Evolutionary conservation across 2,113 vertebrate genomes (phyloP).

Genomic region (Stomatorhinus ivindoensis): DNA sequence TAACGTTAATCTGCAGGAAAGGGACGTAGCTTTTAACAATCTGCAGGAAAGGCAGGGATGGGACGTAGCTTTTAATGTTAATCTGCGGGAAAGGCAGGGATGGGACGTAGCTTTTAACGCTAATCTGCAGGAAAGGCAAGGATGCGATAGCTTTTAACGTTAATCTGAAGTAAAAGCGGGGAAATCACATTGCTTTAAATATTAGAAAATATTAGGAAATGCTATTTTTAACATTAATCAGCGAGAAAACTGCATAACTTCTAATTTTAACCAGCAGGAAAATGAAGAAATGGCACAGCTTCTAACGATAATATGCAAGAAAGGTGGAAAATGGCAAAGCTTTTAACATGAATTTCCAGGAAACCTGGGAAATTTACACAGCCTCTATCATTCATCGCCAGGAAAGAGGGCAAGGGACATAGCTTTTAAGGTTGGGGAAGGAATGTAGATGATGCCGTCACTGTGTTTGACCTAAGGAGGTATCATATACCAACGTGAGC

Average conservation of each 20-base stretch:
- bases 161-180: background rate
- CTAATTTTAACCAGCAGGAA: background rate
- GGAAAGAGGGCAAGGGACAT: background rate
- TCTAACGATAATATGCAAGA: background rate
- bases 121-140: too few relatives aligned
- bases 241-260: conserved; percentile 1
- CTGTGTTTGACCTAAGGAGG: background rate
- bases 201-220: too few relatives aligned
- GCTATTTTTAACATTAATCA: too few relatives aligned
- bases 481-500: background rate
- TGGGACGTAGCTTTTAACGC: background rate
- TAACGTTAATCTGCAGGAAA: background rate
- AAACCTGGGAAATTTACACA: conserved; percentile 6
- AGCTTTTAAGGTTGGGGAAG: background rate
- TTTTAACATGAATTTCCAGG: too few relatives aligned
- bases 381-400: background rate
- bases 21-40: background rate
- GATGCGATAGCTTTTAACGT: background rate
- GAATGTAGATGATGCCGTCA: background rate
- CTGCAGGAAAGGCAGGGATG: background rate
- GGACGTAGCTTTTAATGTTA: background rate
- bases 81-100: background rate
- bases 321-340: too few relatives aligned
- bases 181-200: background rate
- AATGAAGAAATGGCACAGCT: background rate